phyloP scores from a whole-genome alignment of 2,888 invertebrate genomes.

The Malachius bipustulatus region DNA sequence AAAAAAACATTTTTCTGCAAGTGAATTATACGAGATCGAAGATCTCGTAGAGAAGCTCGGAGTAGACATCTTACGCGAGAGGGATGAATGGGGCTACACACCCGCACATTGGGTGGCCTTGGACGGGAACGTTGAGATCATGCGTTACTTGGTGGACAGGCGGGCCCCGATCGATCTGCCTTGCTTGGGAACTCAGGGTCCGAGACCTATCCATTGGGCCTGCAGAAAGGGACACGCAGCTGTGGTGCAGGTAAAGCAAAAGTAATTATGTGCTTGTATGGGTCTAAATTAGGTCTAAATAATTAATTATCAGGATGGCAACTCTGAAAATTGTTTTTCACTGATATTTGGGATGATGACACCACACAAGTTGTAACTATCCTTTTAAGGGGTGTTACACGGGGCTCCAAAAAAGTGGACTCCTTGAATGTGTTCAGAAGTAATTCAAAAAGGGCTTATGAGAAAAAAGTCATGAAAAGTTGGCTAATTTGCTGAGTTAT shows the following conservation, averaged over 20 bases:
- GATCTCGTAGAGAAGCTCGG: constrained; percentile 73
- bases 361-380: too few relatives aligned
- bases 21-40: constrained; percentile 74
- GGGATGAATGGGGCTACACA: constrained; percentile 88
- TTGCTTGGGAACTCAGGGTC: constrained; percentile 79
- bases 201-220: constrained; percentile 88
- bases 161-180: constrained; percentile 76
- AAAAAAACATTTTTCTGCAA: too few relatives aligned
- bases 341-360: too few relatives aligned
- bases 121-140: constrained; percentile 81
- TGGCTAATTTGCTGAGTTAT: too few relatives aligned
- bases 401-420: too few relatives aligned
- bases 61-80: constrained; percentile 59
- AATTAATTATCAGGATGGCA: too few relatives aligned
- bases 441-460: too few relatives aligned
- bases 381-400: too few relatives aligned
- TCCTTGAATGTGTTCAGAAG: too few relatives aligned
- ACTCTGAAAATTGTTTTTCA: too few relatives aligned
- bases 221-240: constrained; percentile 85
- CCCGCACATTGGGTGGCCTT: constrained; percentile 88
- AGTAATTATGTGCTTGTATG: constrained; percentile 27
- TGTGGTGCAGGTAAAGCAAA: constrained; percentile 72
- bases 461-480: too few relatives aligned
- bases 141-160: constrained; percentile 74
- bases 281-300: constrained; percentile 2